A percentile compares a stretch with the other conserved stretches of the same genome.
Evolutionary conservation across 2,888 invertebrate genomes (phyloP).

Genomic region (Galerucella nymphaeae): DNA sequence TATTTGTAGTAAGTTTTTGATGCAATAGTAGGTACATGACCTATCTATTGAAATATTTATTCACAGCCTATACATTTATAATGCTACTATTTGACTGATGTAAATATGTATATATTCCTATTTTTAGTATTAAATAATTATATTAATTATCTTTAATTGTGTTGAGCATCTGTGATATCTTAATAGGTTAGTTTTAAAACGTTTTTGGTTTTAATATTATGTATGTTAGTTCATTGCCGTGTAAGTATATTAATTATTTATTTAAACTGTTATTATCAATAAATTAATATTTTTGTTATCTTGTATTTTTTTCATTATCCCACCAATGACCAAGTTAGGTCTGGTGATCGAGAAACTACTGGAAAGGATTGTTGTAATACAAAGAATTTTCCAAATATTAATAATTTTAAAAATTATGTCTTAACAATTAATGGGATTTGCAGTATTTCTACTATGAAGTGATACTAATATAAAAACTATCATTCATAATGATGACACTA

Average conservation of each 20-base stretch:
- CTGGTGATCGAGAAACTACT: too few relatives aligned
- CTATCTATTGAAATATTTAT: not conserved
- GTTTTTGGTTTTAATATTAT: not conserved
- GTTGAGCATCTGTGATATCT: slow-evolving; percentile 28
- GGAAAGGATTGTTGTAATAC: too few relatives aligned
- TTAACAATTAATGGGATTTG: too few relatives aligned
- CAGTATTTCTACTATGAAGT: too few relatives aligned
- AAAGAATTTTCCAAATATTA: too few relatives aligned
- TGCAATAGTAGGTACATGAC: slow-evolving; percentile 8
- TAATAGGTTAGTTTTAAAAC: slow-evolving; percentile 16
- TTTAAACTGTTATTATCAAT: not conserved
- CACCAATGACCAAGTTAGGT: not conserved
- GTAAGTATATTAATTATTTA: not conserved
- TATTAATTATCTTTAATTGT: slow-evolving; percentile 1
- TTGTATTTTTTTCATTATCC: not conserved
- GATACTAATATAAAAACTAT: too few relatives aligned
- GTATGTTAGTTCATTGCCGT: not conserved
- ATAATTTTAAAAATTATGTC: too few relatives aligned
- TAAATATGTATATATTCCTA: not conserved
- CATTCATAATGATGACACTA: too few relatives aligned
- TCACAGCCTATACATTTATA: slow-evolving; percentile 1
- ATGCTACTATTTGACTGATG: not conserved
- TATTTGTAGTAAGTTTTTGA: slow-evolving; percentile 4
- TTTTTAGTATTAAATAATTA: slow-evolving; percentile 3
- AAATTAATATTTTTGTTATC: not conserved